Percentiles rank a stretch among this genome's conserved stretches.
phyloP scores from a whole-genome alignment of 2,797 vertebrate genomes.

The Hippopotamyrus pictus region DNA sequence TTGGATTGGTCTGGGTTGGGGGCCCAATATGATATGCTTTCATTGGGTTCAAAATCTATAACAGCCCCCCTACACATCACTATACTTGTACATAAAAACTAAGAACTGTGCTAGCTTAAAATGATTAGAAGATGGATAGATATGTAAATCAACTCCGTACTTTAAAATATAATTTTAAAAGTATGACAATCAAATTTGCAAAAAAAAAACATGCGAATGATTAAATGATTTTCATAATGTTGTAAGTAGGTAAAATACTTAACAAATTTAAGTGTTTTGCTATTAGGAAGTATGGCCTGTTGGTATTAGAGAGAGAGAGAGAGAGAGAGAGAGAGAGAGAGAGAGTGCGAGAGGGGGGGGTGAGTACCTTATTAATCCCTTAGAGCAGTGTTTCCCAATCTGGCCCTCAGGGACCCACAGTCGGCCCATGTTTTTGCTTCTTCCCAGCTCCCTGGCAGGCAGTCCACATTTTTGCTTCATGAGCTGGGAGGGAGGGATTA shows the following conservation, averaged over 20 bases:
- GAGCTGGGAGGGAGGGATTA: not conserved
- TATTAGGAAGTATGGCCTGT: not conserved
- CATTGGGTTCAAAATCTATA: not conserved
- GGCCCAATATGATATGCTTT: not conserved
- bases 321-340: not conserved
- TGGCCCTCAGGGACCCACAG: not conserved
- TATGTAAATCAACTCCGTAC: not conserved
- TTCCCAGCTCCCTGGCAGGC: not conserved
- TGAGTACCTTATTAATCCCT: not conserved
- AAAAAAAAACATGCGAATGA: not conserved
- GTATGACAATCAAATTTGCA: not conserved
- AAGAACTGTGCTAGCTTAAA: not conserved
- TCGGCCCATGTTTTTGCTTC: not conserved
- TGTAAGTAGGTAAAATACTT: not conserved
- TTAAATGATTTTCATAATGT: not conserved
- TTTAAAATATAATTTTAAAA: not conserved
- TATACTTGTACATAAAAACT: not conserved
- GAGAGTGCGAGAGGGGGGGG: not conserved
- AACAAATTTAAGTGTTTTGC: not conserved
- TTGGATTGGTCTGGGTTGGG: not conserved
- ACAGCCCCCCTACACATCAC: not conserved
- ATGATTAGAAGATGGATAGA: not conserved
- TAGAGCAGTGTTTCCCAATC: not conserved
- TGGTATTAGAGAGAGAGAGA: not conserved
- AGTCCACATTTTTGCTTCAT: not conserved